Percentiles rank a stretch among this genome's conserved stretches.
phyloP scores from a whole-genome alignment of 2,888 invertebrate species.

The Agonum fuliginosum region DNA sequence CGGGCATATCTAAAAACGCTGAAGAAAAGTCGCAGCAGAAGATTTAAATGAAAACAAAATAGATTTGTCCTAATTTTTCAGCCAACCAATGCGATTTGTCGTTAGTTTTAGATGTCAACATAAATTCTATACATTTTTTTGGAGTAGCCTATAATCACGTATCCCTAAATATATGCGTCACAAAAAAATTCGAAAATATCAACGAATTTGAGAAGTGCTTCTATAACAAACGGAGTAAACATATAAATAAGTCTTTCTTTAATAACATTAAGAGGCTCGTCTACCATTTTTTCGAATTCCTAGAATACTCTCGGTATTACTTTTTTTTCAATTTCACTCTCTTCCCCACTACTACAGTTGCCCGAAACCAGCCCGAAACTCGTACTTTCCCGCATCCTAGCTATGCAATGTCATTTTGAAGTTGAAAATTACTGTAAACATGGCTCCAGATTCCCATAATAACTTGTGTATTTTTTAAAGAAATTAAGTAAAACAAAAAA shows the following conservation, averaged over 20 bases:
- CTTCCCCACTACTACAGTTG: too few relatives aligned
- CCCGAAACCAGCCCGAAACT: too few relatives aligned
- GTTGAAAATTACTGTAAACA: too few relatives aligned
- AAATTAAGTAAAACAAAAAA: too few relatives aligned
- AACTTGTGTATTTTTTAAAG: too few relatives aligned
- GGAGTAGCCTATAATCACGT: neutral
- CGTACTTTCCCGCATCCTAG: too few relatives aligned
- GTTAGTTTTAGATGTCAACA: neutral
- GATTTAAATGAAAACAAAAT: constrained; percentile 49
- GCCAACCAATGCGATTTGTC: constrained; percentile 28
- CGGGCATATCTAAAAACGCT: constrained; percentile 39
- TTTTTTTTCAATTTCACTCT: too few relatives aligned
- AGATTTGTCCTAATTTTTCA: constrained; percentile 39
- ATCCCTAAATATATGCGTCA: neutral
- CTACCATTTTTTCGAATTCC: too few relatives aligned
- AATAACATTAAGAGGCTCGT: too few relatives aligned
- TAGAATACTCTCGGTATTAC: too few relatives aligned
- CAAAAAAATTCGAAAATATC: neutral
- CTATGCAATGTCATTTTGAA: too few relatives aligned
- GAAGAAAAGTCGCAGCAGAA: constrained; percentile 27
- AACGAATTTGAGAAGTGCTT: neutral
- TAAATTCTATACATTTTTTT: neutral
- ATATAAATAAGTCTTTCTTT: neutral
- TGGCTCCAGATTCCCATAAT: too few relatives aligned
- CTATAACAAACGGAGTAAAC: neutral